phyloP scores from a whole-genome alignment of 1,140 invertebrate genomes.

The Idris sp. region DNA sequence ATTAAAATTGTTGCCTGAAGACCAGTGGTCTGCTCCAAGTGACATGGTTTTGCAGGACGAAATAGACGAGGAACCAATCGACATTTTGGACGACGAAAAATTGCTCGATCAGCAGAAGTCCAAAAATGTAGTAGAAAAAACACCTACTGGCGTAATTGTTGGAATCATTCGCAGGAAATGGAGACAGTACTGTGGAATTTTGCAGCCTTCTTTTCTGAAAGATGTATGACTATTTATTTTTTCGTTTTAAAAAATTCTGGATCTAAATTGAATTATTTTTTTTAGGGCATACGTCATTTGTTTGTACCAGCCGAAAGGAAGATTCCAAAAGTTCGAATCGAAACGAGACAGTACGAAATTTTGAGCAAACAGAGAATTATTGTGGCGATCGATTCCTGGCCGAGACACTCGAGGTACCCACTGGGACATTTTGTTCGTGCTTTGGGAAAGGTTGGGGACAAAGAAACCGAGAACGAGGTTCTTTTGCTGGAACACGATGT shows the following conservation, averaged over 20 bases:
- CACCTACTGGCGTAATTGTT: constrained; percentile 93
- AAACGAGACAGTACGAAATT: constrained; percentile 91
- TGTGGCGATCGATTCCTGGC: constrained; percentile 96
- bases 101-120: constrained; percentile 71
- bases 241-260: too few species aligned
- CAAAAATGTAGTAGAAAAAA: constrained; percentile 76
- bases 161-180: constrained; percentile 97
- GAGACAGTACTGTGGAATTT: constrained; percentile 97
- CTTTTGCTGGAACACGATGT: constrained; percentile 98
- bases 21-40: constrained; percentile 92
- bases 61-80: constrained; percentile 82
- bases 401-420: constrained; percentile 88
- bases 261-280: too few species aligned
- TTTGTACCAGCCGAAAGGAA: constrained; percentile 94
- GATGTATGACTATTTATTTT: constrained; percentile 78
- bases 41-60: constrained; percentile 92
- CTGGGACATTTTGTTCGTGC: constrained; percentile 92
- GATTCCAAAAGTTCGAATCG: constrained; percentile 94
- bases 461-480: constrained; percentile 96
- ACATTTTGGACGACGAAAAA: constrained; percentile 83
- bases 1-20: constrained; percentile 92
- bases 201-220: constrained; percentile 88
- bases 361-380: constrained; percentile 92
- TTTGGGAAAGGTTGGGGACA: constrained; percentile 90
- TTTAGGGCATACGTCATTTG: constrained; percentile 86